Conservation (phyloP, 2,113 vertebrate species). For the Varanus komodoensis region DNA sequence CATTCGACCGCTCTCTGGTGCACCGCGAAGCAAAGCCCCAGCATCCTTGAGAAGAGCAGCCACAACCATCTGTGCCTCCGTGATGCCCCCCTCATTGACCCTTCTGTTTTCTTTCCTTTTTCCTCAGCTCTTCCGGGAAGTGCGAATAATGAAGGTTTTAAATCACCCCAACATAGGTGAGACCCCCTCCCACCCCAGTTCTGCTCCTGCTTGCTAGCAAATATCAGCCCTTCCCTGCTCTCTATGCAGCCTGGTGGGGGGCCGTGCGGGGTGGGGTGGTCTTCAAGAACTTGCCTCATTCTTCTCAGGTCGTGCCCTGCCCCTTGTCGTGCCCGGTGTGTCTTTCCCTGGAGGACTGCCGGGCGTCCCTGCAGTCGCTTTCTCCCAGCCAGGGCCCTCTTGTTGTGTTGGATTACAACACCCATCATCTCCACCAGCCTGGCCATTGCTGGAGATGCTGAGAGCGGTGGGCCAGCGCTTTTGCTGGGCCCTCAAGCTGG, state of each 20-base stretch:
- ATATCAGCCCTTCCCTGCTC: too few species aligned
- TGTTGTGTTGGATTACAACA: not conserved
- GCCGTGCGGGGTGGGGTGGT: not conserved
- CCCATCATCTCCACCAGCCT: not conserved
- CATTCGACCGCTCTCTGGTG: too few species aligned
- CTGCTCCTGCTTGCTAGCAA: not conserved
- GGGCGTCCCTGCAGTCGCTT: not conserved
- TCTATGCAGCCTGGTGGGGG: not conserved
- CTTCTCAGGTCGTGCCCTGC: not conserved
- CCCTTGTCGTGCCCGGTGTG: not conserved
- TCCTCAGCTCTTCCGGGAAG: constrained; percentile 91
- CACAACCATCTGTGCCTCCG: not conserved
- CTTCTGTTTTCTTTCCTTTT: not conserved
- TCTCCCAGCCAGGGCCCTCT: not conserved
- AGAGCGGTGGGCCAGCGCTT: not conserved
- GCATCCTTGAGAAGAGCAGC: not conserved
- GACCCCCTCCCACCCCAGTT: constrained; percentile 25
- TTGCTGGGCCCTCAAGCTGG: not conserved
- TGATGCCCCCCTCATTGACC: accelerated
- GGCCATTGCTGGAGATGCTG: not conserved
- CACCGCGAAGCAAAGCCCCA: not conserved
- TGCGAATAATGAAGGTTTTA: constrained; percentile 95
- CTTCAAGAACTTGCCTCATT: not conserved
- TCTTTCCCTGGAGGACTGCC: too few species aligned
- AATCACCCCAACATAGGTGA: constrained; percentile 98